Percentiles rank a stretch among this genome's conserved stretches.
Evolutionary conservation across 2,888 invertebrate species (phyloP).

Genomic region (Epirrhoe tristata): DNA sequence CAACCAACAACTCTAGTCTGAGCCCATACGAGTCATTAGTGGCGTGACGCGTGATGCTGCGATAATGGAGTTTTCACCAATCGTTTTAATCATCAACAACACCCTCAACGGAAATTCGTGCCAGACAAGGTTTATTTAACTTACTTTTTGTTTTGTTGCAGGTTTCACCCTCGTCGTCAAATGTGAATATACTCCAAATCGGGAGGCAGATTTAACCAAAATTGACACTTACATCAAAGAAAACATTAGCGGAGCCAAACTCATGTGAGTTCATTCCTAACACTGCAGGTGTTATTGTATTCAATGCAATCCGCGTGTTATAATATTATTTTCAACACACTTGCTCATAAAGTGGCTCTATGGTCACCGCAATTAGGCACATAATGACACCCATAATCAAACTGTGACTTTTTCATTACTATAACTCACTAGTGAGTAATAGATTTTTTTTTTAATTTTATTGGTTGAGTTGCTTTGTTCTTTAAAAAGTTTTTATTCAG

Average conservation of each 20-base stretch:
- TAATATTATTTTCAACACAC: slow-evolving; percentile 38
- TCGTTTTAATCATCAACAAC: no score
- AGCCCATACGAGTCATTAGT: slow-evolving; percentile 5
- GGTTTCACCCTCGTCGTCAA: slow-evolving; percentile 86
- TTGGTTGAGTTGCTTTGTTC: no score
- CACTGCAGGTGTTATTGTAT: not conserved
- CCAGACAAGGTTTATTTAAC: not conserved
- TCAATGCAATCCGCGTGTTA: not conserved
- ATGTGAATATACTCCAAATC: slow-evolving; percentile 62
- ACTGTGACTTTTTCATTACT: no score
- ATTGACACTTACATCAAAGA: slow-evolving; percentile 64
- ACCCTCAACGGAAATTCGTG: no score
- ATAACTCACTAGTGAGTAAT: no score
- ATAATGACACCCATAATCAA: no score
- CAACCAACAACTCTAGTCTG: not conserved
- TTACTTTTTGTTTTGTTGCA: slow-evolving; percentile 45
- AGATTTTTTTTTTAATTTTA: no score
- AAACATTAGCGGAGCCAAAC: slow-evolving; percentile 63
- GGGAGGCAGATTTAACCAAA: slow-evolving; percentile 55
- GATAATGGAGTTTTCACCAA: not conserved
- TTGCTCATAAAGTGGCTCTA: no score
- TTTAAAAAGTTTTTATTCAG: no score
- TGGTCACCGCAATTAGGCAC: no score
- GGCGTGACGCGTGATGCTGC: not conserved
- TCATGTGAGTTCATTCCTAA: slow-evolving; percentile 65